Conservation (phyloP, 2,888 invertebrate species). For the Ophioninae sp. region DNA sequence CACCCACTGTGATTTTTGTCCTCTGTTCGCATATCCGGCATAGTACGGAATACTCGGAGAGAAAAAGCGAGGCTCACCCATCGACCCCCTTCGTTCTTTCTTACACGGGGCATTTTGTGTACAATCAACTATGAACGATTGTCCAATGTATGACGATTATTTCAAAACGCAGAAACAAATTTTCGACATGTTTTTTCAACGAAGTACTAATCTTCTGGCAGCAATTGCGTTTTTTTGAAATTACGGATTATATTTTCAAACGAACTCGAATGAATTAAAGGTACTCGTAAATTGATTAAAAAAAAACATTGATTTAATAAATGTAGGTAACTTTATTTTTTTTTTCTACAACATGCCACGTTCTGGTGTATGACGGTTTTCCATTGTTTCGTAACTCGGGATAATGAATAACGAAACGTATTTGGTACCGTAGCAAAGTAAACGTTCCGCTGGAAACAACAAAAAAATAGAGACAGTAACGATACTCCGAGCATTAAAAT, state of each 20-base stretch:
- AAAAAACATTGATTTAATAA: not conserved
- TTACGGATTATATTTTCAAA: not conserved
- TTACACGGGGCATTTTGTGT: constrained; percentile 1
- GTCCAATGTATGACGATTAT: not conserved
- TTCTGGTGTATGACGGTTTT: not conserved
- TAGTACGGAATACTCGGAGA: not conserved
- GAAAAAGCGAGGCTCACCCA: not conserved
- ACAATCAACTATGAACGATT: not conserved
- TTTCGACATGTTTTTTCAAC: not conserved
- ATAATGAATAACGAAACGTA: not conserved
- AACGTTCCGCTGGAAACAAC: not conserved
- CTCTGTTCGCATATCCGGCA: constrained; percentile 33
- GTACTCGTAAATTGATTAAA: not conserved
- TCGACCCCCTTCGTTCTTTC: not conserved
- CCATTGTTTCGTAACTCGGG: not conserved
- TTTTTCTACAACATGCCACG: not conserved
- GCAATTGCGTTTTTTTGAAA: not conserved
- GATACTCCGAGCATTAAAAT: not conserved
- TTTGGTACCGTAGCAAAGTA: not conserved
- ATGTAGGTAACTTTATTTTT: not conserved
- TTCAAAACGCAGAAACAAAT: not conserved
- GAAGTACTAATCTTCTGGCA: not conserved
- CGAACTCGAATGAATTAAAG: not conserved
- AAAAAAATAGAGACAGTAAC: not conserved
- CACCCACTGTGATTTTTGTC: constrained; percentile 52